Base-by-base conservation (phyloP, 2,888 invertebrate genomes). In the Oscheius onirici region DNA sequence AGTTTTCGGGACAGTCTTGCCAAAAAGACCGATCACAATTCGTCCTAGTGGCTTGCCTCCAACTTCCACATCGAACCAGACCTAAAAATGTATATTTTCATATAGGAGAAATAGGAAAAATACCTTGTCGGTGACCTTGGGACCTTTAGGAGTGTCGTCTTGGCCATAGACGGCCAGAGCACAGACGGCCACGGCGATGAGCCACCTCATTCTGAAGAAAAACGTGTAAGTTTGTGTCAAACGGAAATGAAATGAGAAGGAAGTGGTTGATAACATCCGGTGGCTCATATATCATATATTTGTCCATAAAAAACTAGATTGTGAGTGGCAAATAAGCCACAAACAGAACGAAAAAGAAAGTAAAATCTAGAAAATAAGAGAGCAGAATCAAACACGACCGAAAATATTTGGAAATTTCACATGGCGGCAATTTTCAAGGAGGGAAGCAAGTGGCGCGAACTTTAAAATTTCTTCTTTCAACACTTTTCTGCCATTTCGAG, bases 21-120 rank as follows among this genome's bases (percentile, higher is more conserved):
- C 95, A 89, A 95, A 94, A n/a, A 96, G 90, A 0, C 95, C 95
- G 78, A 95, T 91, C 0, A 93, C 92, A 69, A 96, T 92, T 76
- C 92, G 90, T 0, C 95, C 95, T 15, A 92, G 88, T 13, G 91
- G 89, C 88, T 92, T 91, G 68, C 92, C 92, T 78, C 92, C 93
- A 81, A 92, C 92, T 85, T 91, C 91, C 10, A 95, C 91, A 86
- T 95, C 94, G 77, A 95, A 91, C 88, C 91, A 94, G 1, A 94
- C 92, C 89, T 93, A 92, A 55, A 76, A 55, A n/a, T 8, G 43
- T n/a, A 28, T 58, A 6, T n/a, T 17, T 58, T 15, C 2, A 17
- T 58, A 17, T 26, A n/a, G 15, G 40, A 24, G 67, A 40, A 49
- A 67, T 15, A 17, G 20, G 61, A 34, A 24, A 49, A 70, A 1